Evolutionary conservation across 92 coral and sea anemone genomes (phyloP), one percentile per base, ranked within the genome.

Genomic region (Epizoanthus fatuus): DNA sequence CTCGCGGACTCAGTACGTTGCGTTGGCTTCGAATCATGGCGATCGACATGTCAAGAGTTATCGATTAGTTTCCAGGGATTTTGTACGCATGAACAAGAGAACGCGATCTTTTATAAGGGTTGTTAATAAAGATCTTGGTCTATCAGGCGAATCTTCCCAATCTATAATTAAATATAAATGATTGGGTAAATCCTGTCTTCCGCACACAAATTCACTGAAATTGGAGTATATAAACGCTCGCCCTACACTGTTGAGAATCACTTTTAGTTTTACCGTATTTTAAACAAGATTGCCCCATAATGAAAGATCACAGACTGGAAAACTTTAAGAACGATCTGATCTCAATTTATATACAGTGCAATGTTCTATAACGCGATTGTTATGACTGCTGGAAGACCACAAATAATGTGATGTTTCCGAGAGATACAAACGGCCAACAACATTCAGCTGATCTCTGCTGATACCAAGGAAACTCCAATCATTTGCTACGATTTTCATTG

Each of bases 1-100:
- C 35, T 60, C 63, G 55, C 25, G 47, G 62, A 37, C 11, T 10
- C 5, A 38, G 75, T 13, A 69, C 25, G 44, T 13, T 17, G 69
- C 9, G 68, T n/a, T 25, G 14, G 69, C 19, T 38, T 20, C 56
- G 65, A 70, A 70, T 17, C 75, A 38, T 20, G 69, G 54, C 59
- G 70, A 77, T 44, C 16, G 67, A 60, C 20, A 77, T 77, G 82
- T 77, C 82, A 77, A 77, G 56, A 59, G 69, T 58, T 19, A 4
- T 44, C 47, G 6, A 77, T 77, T 29, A 62, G 70, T 49, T 60
- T 44, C 69, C 38, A 59, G 52, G 49, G 82, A 44, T 77, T 40
- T 42, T 25, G 42, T 17, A 60, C 59, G 70, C 82, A n/a, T 42
- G 57, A 59, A 77, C 70, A 47, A 47, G 52, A 7, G 9, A 47